Evolutionary conservation across 23 tunicate species (phyloP), one percentile per base, ranked within the genome.

Genomic region (Oikopleura vanhoeffeni): DNA sequence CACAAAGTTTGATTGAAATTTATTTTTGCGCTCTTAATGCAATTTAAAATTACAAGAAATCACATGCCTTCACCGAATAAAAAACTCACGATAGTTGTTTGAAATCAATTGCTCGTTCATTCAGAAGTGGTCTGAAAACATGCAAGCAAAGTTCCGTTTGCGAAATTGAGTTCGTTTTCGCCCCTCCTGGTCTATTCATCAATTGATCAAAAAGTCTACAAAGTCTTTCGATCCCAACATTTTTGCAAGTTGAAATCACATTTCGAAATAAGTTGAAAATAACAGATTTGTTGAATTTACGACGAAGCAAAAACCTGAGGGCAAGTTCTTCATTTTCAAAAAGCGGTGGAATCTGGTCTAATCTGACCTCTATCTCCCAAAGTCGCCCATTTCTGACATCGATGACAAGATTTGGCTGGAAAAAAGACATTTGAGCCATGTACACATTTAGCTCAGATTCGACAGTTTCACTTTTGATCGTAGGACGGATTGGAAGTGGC

Each of bases 171-270:
- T 18, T 33, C 35, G 2, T 38, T 33, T 18, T 3, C 18, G 18
- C 64, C 24, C 24, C 24, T 30, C 32, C 32, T 38, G 32, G 27
- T 30, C 3, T 28, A 8, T 49, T 13, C 79, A 32, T 38, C 27
- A 71, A 18, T 32, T 71, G 79, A 32, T 71, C 79, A 71, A 71
- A 71, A 71, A 71, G 27, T 2, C 79, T 33, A 71, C 79, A 71
- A 71, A 71, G 27, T 28, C 79, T 33, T 32, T 71, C 79, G 24
- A 49, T 49, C 24, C 64, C 64, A 13, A 71, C 79, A 28, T 33
- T 18, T 71, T 71, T 4, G 3, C 34, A 24, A 33, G 27, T 32
- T 4, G 27, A 2, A 30, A 71, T 71, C 35, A 2, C 4, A 71
- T 38, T 28, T 3, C 79, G 79, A 18, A 71, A 71, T 13, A 71